Conservation (phyloP, 2,888 invertebrate genomes). For the Gandaritis pyraliata region DNA sequence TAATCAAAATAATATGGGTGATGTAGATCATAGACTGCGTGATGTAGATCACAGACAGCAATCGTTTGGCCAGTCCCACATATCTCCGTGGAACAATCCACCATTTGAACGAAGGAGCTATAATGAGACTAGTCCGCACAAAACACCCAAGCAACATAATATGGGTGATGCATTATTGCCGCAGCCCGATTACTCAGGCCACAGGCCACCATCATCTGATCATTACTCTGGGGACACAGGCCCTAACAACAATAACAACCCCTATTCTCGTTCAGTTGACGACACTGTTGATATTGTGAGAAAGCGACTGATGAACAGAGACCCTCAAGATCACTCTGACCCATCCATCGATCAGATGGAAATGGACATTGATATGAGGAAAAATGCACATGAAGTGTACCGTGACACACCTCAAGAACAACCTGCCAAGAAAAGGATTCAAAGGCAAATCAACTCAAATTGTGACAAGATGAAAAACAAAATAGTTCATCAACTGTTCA, state of each 20-base stretch:
- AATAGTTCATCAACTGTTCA: slow-evolving; percentile 78
- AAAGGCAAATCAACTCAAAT: slow-evolving; percentile 60
- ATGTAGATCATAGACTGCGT: slow-evolving; percentile 46
- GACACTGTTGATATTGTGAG: slow-evolving; percentile 78
- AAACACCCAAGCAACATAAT: slow-evolving; percentile 50
- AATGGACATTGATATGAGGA: slow-evolving; percentile 45
- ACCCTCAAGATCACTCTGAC: slow-evolving; percentile 52
- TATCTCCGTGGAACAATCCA: slow-evolving; percentile 55
- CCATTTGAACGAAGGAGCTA: slow-evolving; percentile 49
- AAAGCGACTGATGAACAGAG: slow-evolving; percentile 67
- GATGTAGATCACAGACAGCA: slow-evolving; percentile 69
- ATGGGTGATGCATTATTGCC: slow-evolving; percentile 49
- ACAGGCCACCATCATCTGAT: slow-evolving; percentile 77
- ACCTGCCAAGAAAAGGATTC: slow-evolving; percentile 58
- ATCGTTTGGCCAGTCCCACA: slow-evolving; percentile 44
- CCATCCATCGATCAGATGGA: slow-evolving; percentile 46
- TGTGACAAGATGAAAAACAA: slow-evolving; percentile 78
- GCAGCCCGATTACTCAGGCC: slow-evolving; percentile 62
- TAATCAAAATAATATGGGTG: slow-evolving; percentile 68
- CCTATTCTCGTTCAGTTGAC: slow-evolving; percentile 72
- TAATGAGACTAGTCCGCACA: slow-evolving; percentile 54
- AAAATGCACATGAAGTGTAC: slow-evolving; percentile 42
- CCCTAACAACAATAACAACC: slow-evolving; percentile 66
- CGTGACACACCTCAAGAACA: slow-evolving; percentile 52
- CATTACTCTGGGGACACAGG: slow-evolving; percentile 69